A percentile compares a stretch with the other conserved stretches of the same genome.
These are phyloP conservation scores for Formica exsecta DNA, from an alignment of 1,140 invertebrate species.

Conservation along the genomic window DNA sequence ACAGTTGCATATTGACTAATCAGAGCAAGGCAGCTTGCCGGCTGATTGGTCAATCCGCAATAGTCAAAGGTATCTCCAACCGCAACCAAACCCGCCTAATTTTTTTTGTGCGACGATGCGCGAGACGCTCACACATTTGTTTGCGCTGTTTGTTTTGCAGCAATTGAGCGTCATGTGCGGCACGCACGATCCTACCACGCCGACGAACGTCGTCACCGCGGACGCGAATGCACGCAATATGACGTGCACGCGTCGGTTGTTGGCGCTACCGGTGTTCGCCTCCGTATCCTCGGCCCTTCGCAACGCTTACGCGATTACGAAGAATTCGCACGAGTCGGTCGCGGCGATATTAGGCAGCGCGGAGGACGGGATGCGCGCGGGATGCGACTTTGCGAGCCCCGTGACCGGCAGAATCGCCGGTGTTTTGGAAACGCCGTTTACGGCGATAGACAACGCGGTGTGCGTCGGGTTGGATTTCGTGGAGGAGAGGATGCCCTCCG, in stretches of 20 bases:
- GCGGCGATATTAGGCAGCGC: slow-evolving; percentile 70
- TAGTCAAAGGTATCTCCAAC: no score
- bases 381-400: slow-evolving; percentile 75
- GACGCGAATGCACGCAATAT: slow-evolving; percentile 37
- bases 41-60: no score
- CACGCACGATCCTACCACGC: slow-evolving; percentile 65
- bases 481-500: slow-evolving; percentile 85
- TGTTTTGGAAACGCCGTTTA: slow-evolving; percentile 84
- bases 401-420: slow-evolving; percentile 74
- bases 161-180: slow-evolving; percentile 79
- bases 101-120: neutral
- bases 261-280: slow-evolving; percentile 72
- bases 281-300: slow-evolving; percentile 70
- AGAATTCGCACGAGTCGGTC: slow-evolving; percentile 75
- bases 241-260: slow-evolving; percentile 65
- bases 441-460: slow-evolving; percentile 84
- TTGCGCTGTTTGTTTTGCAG: slow-evolving; percentile 62
- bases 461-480: slow-evolving; percentile 86
- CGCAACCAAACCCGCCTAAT: no score
- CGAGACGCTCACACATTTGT: neutral
- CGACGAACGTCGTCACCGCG: neutral
- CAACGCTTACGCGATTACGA: slow-evolving; percentile 72
- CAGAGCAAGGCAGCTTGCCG: no score
- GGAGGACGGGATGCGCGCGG: slow-evolving; percentile 75
- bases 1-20: no score